Conservation (phyloP, 2,113 vertebrate species). For the Bubalus kerabau region DNA sequence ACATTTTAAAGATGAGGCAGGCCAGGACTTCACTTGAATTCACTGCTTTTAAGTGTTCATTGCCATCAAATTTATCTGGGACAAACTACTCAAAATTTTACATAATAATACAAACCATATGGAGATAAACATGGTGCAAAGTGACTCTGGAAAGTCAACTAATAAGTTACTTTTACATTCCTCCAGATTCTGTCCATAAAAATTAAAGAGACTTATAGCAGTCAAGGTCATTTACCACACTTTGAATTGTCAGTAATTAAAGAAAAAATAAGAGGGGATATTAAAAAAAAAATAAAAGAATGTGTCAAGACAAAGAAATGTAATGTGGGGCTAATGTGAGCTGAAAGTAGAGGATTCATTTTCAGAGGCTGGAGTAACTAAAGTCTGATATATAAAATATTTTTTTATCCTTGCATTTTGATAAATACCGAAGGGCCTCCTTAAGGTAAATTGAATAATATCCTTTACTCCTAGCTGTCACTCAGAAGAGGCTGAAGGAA, state of each 20-base stretch:
- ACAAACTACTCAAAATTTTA: slow-evolving; percentile 6
- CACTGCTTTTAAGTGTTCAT: background rate
- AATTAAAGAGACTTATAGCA: background rate
- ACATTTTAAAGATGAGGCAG: background rate
- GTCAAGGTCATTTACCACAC: background rate
- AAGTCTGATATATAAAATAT: background rate
- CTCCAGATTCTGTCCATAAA: background rate
- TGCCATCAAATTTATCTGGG: background rate
- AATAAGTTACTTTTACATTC: background rate
- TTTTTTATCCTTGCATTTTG: background rate
- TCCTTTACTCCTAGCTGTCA: background rate
- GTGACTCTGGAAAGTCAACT: background rate
- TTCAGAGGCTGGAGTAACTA: background rate
- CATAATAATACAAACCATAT: slow-evolving; percentile 5
- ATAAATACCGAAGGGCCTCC: background rate
- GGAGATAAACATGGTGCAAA: background rate
- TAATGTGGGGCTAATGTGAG: background rate
- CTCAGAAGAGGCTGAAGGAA: background rate
- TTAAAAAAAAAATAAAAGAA: background rate
- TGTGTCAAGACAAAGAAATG: background rate
- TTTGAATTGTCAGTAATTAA: background rate
- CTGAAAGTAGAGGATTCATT: background rate
- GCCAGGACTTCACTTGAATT: background rate
- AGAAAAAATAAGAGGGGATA: background rate
- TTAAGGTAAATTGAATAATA: slow-evolving; percentile 5